A percentile compares a stretch with the other conserved stretches of the same genome.
These are phyloP conservation scores for Drosophila serrata DNA, from an alignment of 1,140 invertebrate genomes.

Conservation along the genomic window DNA sequence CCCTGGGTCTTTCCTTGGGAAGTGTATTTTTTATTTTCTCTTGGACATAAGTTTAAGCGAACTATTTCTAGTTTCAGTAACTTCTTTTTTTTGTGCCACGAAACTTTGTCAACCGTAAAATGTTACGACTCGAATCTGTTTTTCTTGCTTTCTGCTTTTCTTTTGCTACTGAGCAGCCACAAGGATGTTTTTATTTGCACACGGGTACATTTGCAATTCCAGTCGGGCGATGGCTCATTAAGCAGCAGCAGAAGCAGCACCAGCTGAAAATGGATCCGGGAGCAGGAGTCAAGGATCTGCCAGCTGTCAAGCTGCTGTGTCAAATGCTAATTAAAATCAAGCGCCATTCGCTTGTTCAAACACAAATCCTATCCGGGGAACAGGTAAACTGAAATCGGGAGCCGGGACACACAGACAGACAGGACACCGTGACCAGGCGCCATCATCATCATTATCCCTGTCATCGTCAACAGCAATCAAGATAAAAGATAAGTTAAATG, in stretches of 20 bases:
- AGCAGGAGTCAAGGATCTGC: conserved; percentile 43
- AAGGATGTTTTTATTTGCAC: conserved; percentile 77
- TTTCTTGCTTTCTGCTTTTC: conserved; percentile 11
- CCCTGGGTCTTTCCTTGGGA: not conserved
- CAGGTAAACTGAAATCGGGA: conserved; percentile 73
- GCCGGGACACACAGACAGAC: conserved; percentile 18
- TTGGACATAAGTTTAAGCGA: conserved; percentile 1
- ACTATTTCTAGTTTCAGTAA: conserved; percentile 4
- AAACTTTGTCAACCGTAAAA: conserved; percentile 71
- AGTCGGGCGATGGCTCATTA: conserved; percentile 72
- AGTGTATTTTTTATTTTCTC: not conserved
- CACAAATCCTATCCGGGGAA: conserved; percentile 53
- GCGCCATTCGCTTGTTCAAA: conserved; percentile 77
- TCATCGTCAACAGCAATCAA: conserved; percentile 83
- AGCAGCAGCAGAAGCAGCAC: conserved; percentile 33
- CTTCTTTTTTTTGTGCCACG: conserved; percentile 30
- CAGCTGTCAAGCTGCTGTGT: conserved; percentile 76
- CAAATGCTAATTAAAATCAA: conserved; percentile 84
- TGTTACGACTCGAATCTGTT: conserved; percentile 45
- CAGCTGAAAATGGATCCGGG: conserved; percentile 7
- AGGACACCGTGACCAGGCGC: conserved; percentile 41
- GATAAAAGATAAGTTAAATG: conserved; percentile 84
- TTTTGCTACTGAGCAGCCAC: conserved; percentile 27
- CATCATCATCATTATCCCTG: conserved; percentile 83
- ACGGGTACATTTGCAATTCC: conserved; percentile 70